Conservation (phyloP, 2,888 invertebrate species). For the Crioceris asparagi region DNA sequence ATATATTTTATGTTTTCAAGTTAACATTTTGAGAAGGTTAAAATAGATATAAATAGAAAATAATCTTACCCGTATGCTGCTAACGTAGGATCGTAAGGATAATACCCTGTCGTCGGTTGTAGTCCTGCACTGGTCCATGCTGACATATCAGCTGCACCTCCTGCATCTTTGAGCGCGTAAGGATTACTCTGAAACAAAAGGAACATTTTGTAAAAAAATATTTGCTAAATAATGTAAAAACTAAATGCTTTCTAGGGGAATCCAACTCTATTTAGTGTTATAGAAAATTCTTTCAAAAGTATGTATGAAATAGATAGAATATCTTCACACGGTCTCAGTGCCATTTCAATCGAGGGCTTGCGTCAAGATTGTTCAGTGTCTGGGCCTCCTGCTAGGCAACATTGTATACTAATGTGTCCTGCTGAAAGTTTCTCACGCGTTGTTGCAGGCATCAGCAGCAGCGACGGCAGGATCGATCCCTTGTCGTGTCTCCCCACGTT, state of each 20-base stretch:
- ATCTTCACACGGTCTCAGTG: no score
- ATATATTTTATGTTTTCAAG: no score
- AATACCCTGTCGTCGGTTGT: slow-evolving; percentile 84
- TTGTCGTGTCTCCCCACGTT: no score
- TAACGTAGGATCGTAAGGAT: slow-evolving; percentile 86
- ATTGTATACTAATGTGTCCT: slow-evolving; percentile 26
- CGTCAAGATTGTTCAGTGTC: no score
- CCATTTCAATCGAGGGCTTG: no score
- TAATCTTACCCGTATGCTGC: slow-evolving; percentile 84
- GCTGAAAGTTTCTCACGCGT: slow-evolving; percentile 29
- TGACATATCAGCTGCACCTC: slow-evolving; percentile 75
- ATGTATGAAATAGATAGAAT: no score
- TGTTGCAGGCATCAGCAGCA: no score
- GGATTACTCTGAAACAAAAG: slow-evolving; percentile 70
- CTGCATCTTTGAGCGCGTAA: slow-evolving; percentile 74
- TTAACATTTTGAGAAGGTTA: no score
- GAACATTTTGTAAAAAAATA: not conserved
- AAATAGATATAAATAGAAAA: not conserved
- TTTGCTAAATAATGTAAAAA: not conserved
- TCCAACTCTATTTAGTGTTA: no score
- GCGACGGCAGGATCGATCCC: slow-evolving; percentile 32
- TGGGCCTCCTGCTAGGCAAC: slow-evolving; percentile 26
- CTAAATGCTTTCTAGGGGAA: no score
- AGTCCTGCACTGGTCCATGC: slow-evolving; percentile 87
- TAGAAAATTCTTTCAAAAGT: no score